Percentiles rank a stretch among this genome's conserved stretches.
phyloP scores from a whole-genome alignment of 2,113 vertebrate genomes.

The Phaethornis superciliosus region DNA sequence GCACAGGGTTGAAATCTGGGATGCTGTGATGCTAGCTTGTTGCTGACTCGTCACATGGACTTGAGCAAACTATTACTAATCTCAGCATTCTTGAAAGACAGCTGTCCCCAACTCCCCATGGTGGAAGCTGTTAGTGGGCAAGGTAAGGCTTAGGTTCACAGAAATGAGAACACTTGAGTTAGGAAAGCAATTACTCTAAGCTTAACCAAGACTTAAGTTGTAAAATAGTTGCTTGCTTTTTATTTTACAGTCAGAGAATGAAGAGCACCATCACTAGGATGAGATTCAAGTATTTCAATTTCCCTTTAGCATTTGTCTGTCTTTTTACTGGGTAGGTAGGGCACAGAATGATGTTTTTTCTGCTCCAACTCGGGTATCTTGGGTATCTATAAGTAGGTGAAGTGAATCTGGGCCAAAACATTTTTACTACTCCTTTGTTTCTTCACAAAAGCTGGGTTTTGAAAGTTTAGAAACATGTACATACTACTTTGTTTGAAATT shows the following conservation, averaged over 20 bases:
- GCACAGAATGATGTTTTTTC: background rate
- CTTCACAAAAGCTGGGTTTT: conserved; percentile 21
- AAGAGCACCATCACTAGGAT: background rate
- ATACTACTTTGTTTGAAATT: background rate
- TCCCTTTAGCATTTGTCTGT: background rate
- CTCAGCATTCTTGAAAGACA: background rate
- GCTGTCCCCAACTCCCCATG: background rate
- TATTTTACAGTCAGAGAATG: background rate
- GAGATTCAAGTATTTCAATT: background rate
- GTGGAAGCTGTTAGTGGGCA: background rate
- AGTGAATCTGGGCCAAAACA: conserved; percentile 2
- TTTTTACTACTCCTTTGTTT: conserved; percentile 8
- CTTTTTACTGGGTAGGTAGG: background rate
- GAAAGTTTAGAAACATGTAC: conserved; percentile 10
- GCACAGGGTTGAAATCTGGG: background rate
- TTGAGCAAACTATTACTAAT: background rate
- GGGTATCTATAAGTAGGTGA: background rate
- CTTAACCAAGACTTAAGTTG: background rate
- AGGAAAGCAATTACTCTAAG: background rate
- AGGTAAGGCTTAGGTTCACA: background rate
- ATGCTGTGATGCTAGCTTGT: background rate
- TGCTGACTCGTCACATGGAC: background rate
- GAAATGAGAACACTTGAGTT: background rate
- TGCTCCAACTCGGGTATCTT: background rate
- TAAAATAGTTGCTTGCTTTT: background rate